Evolutionary conservation across 1,140 invertebrate species (phyloP), one percentile per base, ranked within the genome.

Genomic region (Zophobas atratus): DNA sequence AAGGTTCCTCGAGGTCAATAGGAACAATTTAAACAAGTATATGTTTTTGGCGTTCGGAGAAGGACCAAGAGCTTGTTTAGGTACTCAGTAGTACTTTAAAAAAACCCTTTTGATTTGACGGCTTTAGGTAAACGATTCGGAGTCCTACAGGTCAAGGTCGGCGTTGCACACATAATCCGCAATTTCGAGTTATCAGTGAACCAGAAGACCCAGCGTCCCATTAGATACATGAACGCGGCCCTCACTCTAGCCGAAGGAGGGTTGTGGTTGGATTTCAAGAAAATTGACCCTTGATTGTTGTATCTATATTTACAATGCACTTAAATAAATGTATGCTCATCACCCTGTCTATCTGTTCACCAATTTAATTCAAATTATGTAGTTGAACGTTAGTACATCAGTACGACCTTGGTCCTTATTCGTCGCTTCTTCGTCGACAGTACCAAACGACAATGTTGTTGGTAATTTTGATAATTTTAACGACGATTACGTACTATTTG

Each of bases 21-120:
- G 80, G 75, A 32, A 74, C 1, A 67, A 60, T 1, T 79, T 81
- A 36, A 79, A 79, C 1, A 70, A 70, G 32, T 57, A 20, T 48
- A 56, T 70, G 6, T 91, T 87, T 82, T 79, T 92, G 67, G 90
- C 92, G 1, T 93, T 93, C 77, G 90, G 91, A 0, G 90, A 90
- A 75, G 92, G 92, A 33, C 89, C 89, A 0, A 82, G 92, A 46
- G 91, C 90, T 79, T 93, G 92, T 72, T 49, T 49, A 33, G 70
- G 70, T 49, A 49, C 8, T 20, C 20, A 20, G 20, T 20, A 0
- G 20, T 20, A 20, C 20, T 20, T 20, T 20, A 20, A 20, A 20
- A 20, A 20, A 20, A 20, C 20, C 20, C 20, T 20, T 20, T 20
- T 20, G 20, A 20, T 20, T 20, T 20, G 20, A 20, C 20, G 20